These are phyloP conservation scores for Athrips mouffetella DNA, from an alignment of 2,888 invertebrate genomes.

Conservation along the genomic window DNA sequence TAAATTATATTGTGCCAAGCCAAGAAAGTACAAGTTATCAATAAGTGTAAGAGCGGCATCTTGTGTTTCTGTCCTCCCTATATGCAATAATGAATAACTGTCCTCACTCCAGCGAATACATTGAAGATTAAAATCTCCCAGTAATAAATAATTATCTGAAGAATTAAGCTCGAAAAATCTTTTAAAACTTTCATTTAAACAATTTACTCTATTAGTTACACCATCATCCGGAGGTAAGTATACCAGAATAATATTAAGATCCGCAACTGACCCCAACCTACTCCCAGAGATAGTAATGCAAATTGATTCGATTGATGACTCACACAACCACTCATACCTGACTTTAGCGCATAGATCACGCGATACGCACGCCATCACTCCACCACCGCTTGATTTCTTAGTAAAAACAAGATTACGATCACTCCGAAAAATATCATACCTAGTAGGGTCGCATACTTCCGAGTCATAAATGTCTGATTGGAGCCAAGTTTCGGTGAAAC, in stretches of 20 bases:
- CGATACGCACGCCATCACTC: neutral
- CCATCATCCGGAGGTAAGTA: neutral
- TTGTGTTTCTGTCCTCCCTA: neutral
- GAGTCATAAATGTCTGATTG: neutral
- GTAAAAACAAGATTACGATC: neutral
- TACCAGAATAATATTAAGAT: neutral
- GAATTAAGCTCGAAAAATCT: neutral
- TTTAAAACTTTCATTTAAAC: neutral
- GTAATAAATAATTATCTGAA: neutral
- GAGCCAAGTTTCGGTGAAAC: neutral
- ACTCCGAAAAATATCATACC: neutral
- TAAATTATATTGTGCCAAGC: neutral
- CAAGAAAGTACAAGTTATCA: neutral
- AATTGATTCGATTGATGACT: neutral
- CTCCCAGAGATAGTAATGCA: neutral
- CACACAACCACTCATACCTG: constrained; percentile 1
- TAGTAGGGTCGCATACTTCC: neutral
- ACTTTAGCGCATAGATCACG: neutral
- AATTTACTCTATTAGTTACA: neutral
- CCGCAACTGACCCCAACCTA: neutral
- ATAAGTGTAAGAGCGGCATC: neutral
- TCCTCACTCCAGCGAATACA: neutral
- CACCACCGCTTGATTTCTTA: neutral
- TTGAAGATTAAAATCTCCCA: constrained; percentile 3
- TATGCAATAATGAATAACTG: neutral